Conservation (phyloP, 2,113 vertebrate species). For the Bettongia penicillata region DNA sequence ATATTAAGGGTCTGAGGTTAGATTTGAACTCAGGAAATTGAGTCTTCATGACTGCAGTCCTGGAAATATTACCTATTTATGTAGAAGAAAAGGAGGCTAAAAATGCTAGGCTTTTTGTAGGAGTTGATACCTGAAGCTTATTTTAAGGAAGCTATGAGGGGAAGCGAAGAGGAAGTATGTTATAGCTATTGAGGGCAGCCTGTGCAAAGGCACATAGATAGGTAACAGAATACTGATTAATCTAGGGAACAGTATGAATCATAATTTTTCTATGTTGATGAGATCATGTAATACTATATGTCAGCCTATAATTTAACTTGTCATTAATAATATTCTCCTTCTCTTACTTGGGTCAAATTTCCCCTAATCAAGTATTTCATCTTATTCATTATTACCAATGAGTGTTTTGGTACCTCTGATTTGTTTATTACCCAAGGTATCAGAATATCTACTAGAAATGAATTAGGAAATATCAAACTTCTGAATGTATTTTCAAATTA, state of each 20-base stretch:
- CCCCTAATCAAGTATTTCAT: not conserved
- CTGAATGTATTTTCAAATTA: not conserved
- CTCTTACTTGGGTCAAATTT: conserved; percentile 14
- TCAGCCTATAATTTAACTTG: not conserved
- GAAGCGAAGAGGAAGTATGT: not conserved
- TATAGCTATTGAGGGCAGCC: not conserved
- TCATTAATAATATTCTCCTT: not conserved
- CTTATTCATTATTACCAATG: conserved; percentile 2
- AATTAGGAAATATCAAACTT: conserved; percentile 6
- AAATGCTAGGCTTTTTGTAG: not conserved
- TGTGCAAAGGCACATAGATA: not conserved
- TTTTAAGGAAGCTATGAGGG: not conserved
- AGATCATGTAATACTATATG: not conserved
- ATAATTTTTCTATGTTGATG: not conserved
- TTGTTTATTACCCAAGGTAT: not conserved
- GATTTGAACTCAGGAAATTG: not conserved
- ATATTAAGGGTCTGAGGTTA: not conserved
- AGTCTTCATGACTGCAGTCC: not conserved
- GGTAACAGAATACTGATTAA: not conserved
- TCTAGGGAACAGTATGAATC: not conserved
- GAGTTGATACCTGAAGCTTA: not conserved
- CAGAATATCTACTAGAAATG: not conserved
- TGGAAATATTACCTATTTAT: not conserved
- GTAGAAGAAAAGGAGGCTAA: not conserved
- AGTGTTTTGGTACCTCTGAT: not conserved